Evolutionary conservation across 2,113 vertebrate species (phyloP), one percentile per base, ranked within the genome.

Genomic region (Ondatra zibethicus): DNA sequence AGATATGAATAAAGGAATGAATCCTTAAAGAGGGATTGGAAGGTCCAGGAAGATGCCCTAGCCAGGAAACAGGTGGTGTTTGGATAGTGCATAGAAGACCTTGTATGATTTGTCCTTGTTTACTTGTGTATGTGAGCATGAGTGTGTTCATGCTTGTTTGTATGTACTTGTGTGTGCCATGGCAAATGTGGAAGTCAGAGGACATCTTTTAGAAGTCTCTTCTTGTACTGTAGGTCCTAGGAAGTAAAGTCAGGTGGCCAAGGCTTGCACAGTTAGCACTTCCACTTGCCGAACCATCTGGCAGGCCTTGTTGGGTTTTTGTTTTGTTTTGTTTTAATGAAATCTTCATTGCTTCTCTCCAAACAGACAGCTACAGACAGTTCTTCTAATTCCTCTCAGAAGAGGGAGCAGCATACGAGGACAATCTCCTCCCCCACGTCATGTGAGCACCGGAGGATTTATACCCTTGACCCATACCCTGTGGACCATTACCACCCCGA

Each of bases 401-500:
- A 99, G 98, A 99, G 98, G 92, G 99, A 99, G 92, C 98, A 98
- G 96, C 98, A 98, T 68, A 88, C 99, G 89, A 98, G 99, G 98
- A 99, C 99, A 80, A 97, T 99, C 96, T 99, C 99, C 93, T 99
- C 99, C 97, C 99, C 99, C 92, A 98, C 99, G 29, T 99, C 99
- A 95, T 99, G 99, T 55, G 99, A 99, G 96, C 99, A 99, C 93
- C 99, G 99, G 96, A 99, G 98, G 98, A 99, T 99, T 98, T 99
- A 99, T 96, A 98, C 99, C 95, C 98, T 99, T 0, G 99, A 99
- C 97, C 98, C 99, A 52, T 99, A 99, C 95, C 98, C 99, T 96
- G 97, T 99, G 58, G 99, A 99, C 98, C 99, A 99, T 99, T 99
- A 99, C 98, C 99, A 99, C 96, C 98, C 99, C 91, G 99, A 99